Evolutionary conservation across 2,888 invertebrate genomes (phyloP), one percentile per base, ranked within the genome.

Genomic region (Chironomus riparius): DNA sequence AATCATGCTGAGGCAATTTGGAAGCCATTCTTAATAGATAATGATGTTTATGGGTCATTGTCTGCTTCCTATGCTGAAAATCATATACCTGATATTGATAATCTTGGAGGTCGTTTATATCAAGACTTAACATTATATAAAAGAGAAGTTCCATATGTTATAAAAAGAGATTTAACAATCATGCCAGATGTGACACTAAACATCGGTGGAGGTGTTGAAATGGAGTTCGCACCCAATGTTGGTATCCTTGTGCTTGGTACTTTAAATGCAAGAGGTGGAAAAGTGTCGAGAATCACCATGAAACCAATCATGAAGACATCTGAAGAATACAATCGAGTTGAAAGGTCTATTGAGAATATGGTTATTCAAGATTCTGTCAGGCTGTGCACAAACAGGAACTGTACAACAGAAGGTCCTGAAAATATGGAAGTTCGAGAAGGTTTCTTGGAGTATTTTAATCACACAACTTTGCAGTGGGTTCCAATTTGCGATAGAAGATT

Each of bases 401-500:
- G 92, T 79, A 86, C 88, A 0, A 85, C 86, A 1, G 87, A 86
- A 77, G 87, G 89, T 72, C 85, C 86, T 65, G 80, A 83, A 12
- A 82, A 85, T 15, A 85, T 85, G 70, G 85, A 83, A 77, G 86
- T 86, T 1, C 88, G 88, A 79, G 91, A 92, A 87, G 98, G 98
- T 4, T 98, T 97, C 81, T 83, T 98, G 77, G 97, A 98, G 85
- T 93, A 96, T 81, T 98, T 93, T 82, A 99, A 99, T 81, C 88
- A 88, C 79, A 98, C 99, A 2, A 97, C 97, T 0, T 86, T 95
- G 18, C 97, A 98, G 81, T 98, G 97, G 95, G 93, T 97, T 48
- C 95, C 98, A 0, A 91, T 98, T 85, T 99, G 99, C 83, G 99
- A 99, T 83, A 88, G 88, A 68, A 88, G 96, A 77, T 99, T 99